Percentiles rank a stretch among this genome's conserved stretches.
Conservation (phyloP, 2,113 vertebrate species). For the Phrynosoma blainvillii region DNA sequence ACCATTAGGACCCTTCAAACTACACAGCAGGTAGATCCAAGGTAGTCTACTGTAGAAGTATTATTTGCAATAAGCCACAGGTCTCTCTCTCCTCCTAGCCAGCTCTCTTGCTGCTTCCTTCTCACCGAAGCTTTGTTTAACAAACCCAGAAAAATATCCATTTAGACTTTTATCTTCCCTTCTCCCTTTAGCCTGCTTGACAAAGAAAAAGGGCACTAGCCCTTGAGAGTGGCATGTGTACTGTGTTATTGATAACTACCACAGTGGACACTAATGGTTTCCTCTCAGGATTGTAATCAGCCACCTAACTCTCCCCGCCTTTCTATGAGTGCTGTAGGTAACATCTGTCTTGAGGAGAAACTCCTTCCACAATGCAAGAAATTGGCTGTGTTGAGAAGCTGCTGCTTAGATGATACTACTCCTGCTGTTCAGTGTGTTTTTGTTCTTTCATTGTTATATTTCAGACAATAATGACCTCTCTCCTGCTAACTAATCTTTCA, state of each 20-base stretch:
- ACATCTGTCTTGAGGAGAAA: neutral
- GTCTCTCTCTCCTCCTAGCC: neutral
- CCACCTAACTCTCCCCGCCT: neutral
- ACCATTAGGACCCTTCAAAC: neutral
- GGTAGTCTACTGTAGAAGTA: neutral
- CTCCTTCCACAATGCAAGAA: neutral
- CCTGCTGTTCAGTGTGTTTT: slow-evolving; percentile 5
- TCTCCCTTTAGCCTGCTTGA: neutral
- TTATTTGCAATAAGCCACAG: neutral
- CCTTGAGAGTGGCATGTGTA: slow-evolving; percentile 4
- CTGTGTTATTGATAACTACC: fast-evolving
- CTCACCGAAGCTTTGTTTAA: neutral
- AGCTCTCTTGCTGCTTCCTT: neutral
- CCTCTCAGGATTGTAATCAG: neutral
- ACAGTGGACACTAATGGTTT: neutral
- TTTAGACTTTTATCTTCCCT: neutral
- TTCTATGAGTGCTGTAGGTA: neutral
- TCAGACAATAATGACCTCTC: slow-evolving; percentile 7
- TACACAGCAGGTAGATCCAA: neutral
- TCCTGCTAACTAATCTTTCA: neutral
- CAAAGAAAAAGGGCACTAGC: neutral
- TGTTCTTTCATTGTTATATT: neutral
- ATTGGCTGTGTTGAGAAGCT: neutral
- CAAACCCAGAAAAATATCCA: neutral
- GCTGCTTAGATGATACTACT: neutral